Percentiles rank a stretch among this genome's conserved stretches.
Evolutionary conservation across 2,113 vertebrate genomes (phyloP).

Genomic region (Stictonetta naevosa): DNA sequence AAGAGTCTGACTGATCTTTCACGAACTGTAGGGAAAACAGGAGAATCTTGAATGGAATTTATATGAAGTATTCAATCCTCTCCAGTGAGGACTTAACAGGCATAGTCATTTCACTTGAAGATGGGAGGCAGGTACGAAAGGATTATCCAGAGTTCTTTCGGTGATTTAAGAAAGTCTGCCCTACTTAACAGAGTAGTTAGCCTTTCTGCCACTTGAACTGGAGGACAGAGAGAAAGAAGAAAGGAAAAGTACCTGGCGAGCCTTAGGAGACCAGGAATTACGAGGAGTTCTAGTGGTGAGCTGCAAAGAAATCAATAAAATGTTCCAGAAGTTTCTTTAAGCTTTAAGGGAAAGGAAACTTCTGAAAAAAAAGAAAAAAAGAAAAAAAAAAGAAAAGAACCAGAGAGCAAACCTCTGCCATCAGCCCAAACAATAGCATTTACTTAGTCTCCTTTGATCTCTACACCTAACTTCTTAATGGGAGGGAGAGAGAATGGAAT

Average conservation of each 20-base stretch:
- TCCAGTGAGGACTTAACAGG: constrained; percentile 38
- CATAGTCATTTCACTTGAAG: constrained; percentile 26
- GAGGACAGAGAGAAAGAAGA: not conserved
- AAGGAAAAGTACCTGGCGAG: not conserved
- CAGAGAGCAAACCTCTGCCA: not conserved
- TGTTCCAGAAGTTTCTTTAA: not conserved
- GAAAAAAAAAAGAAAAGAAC: not conserved
- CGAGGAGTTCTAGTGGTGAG: not conserved
- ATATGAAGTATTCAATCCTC: constrained; percentile 1
- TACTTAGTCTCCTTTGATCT: not conserved
- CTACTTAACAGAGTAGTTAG: constrained; percentile 38
- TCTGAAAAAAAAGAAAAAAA: not conserved
- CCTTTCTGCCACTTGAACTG: constrained; percentile 1
- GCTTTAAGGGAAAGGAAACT: not conserved
- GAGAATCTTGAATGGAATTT: constrained; percentile 14
- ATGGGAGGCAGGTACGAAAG: constrained; percentile 48
- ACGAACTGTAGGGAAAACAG: constrained; percentile 19
- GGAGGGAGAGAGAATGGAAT: not conserved
- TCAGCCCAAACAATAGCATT: not conserved
- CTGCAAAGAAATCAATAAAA: not conserved
- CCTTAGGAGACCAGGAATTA: constrained; percentile 17
- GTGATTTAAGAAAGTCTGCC: constrained; percentile 34
- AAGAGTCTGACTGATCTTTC: constrained; percentile 32
- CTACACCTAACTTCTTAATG: not conserved
- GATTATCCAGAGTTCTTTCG: constrained; percentile 1